Base-by-base conservation (phyloP, 2,113 vertebrate genomes). In the Riparia riparia region DNA sequence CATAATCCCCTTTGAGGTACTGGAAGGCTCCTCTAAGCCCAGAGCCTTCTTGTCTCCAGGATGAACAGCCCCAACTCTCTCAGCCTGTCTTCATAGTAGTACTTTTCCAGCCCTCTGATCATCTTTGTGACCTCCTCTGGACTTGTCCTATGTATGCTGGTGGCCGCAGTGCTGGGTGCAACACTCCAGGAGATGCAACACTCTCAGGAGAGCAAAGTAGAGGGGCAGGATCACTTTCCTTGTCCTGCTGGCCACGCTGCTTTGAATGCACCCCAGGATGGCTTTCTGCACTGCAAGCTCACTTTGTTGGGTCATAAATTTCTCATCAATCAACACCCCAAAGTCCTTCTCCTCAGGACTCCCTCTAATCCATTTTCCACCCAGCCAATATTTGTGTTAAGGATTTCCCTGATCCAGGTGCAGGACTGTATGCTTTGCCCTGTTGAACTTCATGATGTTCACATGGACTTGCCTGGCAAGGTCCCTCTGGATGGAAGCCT, bases 351-450 rank as follows among this genome's bases (percentile, higher is more conserved):
- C 14, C 14, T 72, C 26, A 37, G 17, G 26, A 6, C 14, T 65
- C 4, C 3, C 21, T 51, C 32, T 31, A 50, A 16, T 37, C 21
- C 18, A 14, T 22, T 57, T 14, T 50, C 12, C 18, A 57, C 6
- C 21, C 21, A 81, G 32, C 5, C 0, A 0, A 12, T 37, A 32
- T 18, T 37, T 57, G 8, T 24, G 8, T 32, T 32, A 19, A 65
- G 12, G 17, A 14, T 81, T 73, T 42, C 28, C 18, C 21, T 22
- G 21, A 37, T 25, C 9, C 37, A 32, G 12, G 3, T 57, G 11
- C 25, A 50, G 34, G 21, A 72, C 17, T 4, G 57, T 37, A 10
- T 11, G 20, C 9, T 89, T 65, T 26, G 5, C 26, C 10, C 11
- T 57, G 20, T 34, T 49, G 31, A 34, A 34, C 6, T 64, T 64